Evolutionary conservation across 1,140 invertebrate species (phyloP).

Genomic region (Dendroctonus ponderosae): DNA sequence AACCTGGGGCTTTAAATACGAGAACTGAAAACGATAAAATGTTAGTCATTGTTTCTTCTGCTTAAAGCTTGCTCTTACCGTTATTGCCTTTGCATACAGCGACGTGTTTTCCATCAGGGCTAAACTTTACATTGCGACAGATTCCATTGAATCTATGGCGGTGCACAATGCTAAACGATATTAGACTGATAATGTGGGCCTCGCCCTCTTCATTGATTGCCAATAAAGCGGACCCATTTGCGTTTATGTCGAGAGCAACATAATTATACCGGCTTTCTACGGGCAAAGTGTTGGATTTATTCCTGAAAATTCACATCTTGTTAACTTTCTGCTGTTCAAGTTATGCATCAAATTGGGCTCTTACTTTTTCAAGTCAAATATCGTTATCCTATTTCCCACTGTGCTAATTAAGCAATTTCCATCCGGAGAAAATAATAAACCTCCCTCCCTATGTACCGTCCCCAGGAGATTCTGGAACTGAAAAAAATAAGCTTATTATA

Average conservation of each 20-base stretch:
- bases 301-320: constrained; percentile 59
- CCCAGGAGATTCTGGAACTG: constrained; percentile 94
- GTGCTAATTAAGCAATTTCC: constrained; percentile 91
- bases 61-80: constrained; percentile 53
- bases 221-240: constrained; percentile 80
- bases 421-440: constrained; percentile 86
- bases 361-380: constrained; percentile 94
- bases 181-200: constrained; percentile 82
- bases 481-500: constrained; percentile 48
- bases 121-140: constrained; percentile 81
- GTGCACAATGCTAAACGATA: constrained; percentile 81
- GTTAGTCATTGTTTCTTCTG: background rate
- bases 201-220: constrained; percentile 91
- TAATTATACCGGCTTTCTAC: constrained; percentile 88
- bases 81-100: constrained; percentile 83
- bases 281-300: constrained; percentile 83
- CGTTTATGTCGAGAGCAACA: constrained; percentile 78
- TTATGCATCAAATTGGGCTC: constrained; percentile 36
- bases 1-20: constrained; percentile 82
- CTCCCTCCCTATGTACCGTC: constrained; percentile 87
- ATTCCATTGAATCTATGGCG: constrained; percentile 77
- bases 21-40: constrained; percentile 64
- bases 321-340: background rate
- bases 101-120: constrained; percentile 91
- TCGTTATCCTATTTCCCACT: constrained; percentile 89